Percentiles rank a stretch among this genome's conserved stretches.
These are phyloP conservation scores for Drosophila sulfurigaster DNA, from an alignment of 1,140 invertebrate species.

Conservation along the genomic window DNA sequence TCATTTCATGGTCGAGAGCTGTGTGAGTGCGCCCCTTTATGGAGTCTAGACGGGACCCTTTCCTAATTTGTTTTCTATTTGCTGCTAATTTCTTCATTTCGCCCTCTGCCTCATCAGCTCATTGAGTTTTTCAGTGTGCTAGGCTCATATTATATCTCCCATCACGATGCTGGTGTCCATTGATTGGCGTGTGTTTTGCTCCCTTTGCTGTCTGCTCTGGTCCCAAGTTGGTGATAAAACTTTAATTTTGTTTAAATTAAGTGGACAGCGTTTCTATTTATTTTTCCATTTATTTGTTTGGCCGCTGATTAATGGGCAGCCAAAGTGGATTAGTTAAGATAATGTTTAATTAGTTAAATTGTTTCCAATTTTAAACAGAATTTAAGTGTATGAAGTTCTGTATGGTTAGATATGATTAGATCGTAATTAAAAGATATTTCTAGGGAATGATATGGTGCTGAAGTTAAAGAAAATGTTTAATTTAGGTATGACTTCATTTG, in stretches of 20 bases:
- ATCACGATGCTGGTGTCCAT: slow-evolving; percentile 58
- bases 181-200: slow-evolving; percentile 48
- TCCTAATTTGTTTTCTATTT: slow-evolving; percentile 83
- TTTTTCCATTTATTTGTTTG: slow-evolving; percentile 6
- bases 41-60: slow-evolving; percentile 61
- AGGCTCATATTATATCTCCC: slow-evolving; percentile 37
- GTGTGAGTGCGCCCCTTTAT: slow-evolving; percentile 37
- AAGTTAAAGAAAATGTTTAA: no score
- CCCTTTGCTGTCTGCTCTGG: background rate
- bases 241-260: slow-evolving; percentile 72
- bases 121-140: slow-evolving; percentile 47
- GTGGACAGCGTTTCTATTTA: slow-evolving; percentile 47
- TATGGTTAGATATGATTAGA: background rate
- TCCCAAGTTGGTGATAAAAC: slow-evolving; percentile 74
- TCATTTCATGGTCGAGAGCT: slow-evolving; percentile 43
- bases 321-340: slow-evolving; percentile 58
- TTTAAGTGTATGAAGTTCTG: background rate
- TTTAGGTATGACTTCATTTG: no score
- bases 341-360: slow-evolving; percentile 64
- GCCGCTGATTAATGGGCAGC: slow-evolving; percentile 26
- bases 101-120: slow-evolving; percentile 36
- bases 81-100: slow-evolving; percentile 81
- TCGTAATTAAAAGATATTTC: background rate
- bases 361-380: background rate
- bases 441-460: no score